Evolutionary conservation across 2,797 vertebrate species (phyloP).

Genomic region (Characodon lateralis): DNA sequence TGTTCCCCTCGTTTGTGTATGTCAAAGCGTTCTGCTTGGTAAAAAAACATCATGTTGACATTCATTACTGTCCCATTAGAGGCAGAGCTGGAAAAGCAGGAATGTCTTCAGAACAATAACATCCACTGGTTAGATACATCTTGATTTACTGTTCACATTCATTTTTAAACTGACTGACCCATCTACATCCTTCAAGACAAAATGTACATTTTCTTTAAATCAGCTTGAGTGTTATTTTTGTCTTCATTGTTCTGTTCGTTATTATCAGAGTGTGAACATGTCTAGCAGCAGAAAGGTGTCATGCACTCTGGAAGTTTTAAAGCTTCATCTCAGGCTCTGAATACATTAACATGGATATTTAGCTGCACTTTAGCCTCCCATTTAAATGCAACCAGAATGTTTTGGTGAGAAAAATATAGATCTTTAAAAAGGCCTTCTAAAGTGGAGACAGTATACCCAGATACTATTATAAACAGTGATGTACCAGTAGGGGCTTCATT

Average conservation of each 20-base stretch:
- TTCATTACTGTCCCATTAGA: slow-evolving; percentile 17
- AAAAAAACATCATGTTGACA: slow-evolving; percentile 23
- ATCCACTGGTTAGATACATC: not conserved
- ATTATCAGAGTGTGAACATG: not conserved
- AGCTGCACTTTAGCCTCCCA: not conserved
- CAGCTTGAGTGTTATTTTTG: not conserved
- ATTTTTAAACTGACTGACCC: not conserved
- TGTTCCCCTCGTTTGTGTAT: slow-evolving; percentile 17
- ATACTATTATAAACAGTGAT: no score
- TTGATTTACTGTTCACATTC: not conserved
- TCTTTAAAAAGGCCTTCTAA: no score
- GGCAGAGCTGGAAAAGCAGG: slow-evolving; percentile 2
- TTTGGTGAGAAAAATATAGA: no score
- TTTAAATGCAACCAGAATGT: not conserved
- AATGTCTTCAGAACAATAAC: not conserved
- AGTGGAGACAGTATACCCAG: no score
- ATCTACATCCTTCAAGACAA: not conserved
- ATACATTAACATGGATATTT: no score
- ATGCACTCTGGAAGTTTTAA: not conserved
- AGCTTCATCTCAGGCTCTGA: not conserved
- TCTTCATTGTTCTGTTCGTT: not conserved
- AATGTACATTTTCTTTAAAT: slow-evolving; percentile 1
- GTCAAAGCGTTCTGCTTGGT: not conserved
- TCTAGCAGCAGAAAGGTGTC: not conserved
- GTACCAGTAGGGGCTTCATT: no score